These are phyloP conservation scores for Lanistes nyassanus DNA, from an alignment of 1,140 invertebrate genomes.

Conservation along the genomic window DNA sequence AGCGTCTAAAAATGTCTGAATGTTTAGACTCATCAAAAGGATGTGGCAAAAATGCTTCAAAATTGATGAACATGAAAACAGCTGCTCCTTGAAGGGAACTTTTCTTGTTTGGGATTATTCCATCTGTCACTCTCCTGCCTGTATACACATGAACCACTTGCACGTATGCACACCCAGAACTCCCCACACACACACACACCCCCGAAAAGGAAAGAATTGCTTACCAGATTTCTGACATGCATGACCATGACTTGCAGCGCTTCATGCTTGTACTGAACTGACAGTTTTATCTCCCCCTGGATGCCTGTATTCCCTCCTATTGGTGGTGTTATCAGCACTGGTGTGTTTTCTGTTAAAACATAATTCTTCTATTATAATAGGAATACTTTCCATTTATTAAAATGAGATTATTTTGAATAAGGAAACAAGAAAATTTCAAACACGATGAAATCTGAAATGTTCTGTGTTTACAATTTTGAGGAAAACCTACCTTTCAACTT, in stretches of 20 bases:
- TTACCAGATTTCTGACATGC: conserved; percentile 88
- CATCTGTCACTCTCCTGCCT: no score
- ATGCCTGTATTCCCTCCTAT: conserved; percentile 28
- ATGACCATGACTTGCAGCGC: conserved; percentile 87
- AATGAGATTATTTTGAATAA: no score
- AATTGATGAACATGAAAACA: background rate
- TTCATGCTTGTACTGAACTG: conserved; percentile 83
- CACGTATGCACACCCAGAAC: background rate
- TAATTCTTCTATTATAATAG: background rate
- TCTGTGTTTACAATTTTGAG: no score
- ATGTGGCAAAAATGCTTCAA: background rate
- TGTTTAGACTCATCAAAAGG: background rate
- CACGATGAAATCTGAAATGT: no score
- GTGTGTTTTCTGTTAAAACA: conserved; percentile 11
- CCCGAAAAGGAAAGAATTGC: conserved; percentile 16
- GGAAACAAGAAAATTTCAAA: no score
- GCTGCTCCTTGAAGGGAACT: background rate
- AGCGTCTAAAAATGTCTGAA: background rate
- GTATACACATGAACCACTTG: background rate
- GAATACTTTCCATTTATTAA: no score
- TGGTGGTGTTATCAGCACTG: conserved; percentile 13
- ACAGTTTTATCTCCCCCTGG: conserved; percentile 79
- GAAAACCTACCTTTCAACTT: conserved; percentile 74
- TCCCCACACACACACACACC: background rate
- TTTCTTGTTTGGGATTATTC: no score